A percentile compares a stretch with the other conserved stretches of the same genome.
phyloP scores from a whole-genome alignment of 2,797 vertebrate species.

The Leontocebus nigricollis region DNA sequence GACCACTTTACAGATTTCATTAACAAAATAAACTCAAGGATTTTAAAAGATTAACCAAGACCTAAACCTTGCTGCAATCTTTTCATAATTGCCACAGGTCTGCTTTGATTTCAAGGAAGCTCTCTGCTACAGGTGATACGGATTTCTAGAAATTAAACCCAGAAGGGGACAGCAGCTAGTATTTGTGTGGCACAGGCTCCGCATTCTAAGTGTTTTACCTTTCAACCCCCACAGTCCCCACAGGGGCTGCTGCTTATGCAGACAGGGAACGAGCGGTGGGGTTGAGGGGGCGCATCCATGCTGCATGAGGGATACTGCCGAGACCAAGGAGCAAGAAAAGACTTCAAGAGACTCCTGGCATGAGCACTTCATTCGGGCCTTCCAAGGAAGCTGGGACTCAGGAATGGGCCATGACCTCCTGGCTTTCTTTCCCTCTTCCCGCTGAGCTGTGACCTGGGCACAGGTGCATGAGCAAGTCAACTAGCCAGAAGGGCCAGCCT shows the following conservation, averaged over 20 bases:
- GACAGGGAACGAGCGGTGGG: neutral
- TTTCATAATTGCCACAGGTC: neutral
- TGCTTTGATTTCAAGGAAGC: neutral
- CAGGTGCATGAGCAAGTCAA: neutral
- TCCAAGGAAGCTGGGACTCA: neutral
- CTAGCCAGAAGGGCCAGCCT: neutral
- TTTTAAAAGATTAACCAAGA: neutral
- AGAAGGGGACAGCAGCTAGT: neutral
- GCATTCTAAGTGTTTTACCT: rapidly evolving
- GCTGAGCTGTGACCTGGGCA: neutral
- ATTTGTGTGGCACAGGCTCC: neutral
- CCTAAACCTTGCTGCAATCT: neutral
- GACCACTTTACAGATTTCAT: neutral
- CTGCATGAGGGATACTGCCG: neutral
- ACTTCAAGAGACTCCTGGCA: rapidly evolving
- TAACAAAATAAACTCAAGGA: neutral
- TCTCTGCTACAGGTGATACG: neutral
- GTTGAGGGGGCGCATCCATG: neutral
- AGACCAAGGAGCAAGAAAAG: neutral
- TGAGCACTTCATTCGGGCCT: neutral
- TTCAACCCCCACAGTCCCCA: neutral
- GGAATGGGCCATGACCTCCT: rapidly evolving
- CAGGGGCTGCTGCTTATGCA: neutral
- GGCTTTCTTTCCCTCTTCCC: neutral
- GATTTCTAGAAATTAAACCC: neutral